Conservation (phyloP, 1,140 invertebrate genomes). For the Pectinophora gossypiella region DNA sequence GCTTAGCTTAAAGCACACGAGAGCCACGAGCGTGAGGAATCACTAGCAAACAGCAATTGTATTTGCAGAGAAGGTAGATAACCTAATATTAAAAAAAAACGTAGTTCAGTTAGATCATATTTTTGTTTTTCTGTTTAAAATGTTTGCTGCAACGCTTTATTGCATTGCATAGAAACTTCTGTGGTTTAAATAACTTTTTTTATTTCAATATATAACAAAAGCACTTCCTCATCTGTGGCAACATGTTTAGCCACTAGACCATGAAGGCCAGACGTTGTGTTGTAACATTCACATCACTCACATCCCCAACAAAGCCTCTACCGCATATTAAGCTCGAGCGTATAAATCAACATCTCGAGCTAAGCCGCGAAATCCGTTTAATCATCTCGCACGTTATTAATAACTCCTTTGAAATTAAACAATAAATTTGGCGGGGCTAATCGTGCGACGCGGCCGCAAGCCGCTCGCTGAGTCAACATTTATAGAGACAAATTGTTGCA, state of each 20-base stretch:
- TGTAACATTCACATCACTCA: conserved; percentile 21
- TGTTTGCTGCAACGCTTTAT: no score
- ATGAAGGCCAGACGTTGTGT: conserved; percentile 10
- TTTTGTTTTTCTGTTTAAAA: no score
- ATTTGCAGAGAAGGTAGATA: no score
- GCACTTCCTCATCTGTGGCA: neutral
- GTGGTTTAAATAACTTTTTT: no score
- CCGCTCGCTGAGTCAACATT: conserved; percentile 71
- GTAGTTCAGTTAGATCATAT: no score
- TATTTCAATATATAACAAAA: no score
- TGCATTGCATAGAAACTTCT: no score
- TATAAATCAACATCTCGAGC: conserved; percentile 66
- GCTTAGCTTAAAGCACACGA: conserved; percentile 5
- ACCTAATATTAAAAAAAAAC: no score
- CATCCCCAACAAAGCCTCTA: conserved; percentile 27
- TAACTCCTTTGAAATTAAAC: conserved; percentile 73
- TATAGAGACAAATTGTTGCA: conserved; percentile 75
- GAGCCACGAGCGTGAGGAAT: neutral
- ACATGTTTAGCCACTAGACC: neutral
- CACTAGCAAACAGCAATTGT: no score
- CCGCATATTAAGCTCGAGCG: conserved; percentile 36
- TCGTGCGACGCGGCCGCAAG: conserved; percentile 62
- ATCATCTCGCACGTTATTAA: conserved; percentile 69
- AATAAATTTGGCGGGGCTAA: conserved; percentile 72
- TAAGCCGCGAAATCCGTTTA: conserved; percentile 66